phyloP scores from a whole-genome alignment of 2,797 vertebrate species.

The Psittacula echo region DNA sequence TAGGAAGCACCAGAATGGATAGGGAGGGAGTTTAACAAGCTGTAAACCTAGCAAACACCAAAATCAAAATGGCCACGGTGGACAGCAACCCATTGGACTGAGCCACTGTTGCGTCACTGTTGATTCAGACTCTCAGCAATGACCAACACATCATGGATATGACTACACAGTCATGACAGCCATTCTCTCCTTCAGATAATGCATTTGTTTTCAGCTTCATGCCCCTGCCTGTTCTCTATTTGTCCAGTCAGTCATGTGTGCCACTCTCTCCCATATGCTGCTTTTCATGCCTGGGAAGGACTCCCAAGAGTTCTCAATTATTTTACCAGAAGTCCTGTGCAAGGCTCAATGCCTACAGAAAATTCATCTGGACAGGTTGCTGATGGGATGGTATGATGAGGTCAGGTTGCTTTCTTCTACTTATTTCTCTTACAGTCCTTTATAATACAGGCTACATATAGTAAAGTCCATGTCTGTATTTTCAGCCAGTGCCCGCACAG shows the following conservation, averaged over 20 bases:
- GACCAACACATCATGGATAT: rapidly evolving
- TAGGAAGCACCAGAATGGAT: background rate
- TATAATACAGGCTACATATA: background rate
- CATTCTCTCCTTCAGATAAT: background rate
- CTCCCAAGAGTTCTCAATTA: background rate
- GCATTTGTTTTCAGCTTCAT: background rate
- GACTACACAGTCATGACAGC: background rate
- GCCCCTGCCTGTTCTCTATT: background rate
- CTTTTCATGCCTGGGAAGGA: background rate
- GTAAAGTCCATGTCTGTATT: rapidly evolving
- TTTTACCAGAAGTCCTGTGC: background rate
- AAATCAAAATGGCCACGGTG: background rate
- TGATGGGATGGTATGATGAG: no score
- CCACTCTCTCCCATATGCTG: background rate
- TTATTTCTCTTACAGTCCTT: background rate
- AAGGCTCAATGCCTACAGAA: background rate
- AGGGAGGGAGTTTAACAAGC: background rate
- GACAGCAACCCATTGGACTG: background rate
- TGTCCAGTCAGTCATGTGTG: background rate
- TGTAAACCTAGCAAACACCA: background rate
- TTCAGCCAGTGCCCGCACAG: background rate
- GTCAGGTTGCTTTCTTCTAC: background rate
- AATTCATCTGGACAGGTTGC: background rate
- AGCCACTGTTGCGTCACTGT: background rate
- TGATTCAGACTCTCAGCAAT: background rate